Evolutionary conservation across 2,888 invertebrate species (phyloP).

Genomic region (Baccha elongata): DNA sequence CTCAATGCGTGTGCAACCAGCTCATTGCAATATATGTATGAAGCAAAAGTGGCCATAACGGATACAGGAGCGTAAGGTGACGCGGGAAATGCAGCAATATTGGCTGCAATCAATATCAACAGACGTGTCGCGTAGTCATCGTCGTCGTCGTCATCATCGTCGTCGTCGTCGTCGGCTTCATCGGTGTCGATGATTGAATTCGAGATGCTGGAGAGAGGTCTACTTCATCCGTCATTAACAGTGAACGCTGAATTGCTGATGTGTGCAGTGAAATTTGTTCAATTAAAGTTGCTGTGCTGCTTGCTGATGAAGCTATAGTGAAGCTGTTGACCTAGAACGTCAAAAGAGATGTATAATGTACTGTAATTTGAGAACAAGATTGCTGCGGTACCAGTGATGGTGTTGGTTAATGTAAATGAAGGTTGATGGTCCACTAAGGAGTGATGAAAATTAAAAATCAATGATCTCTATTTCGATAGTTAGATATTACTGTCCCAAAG

Average conservation of each 20-base stretch:
- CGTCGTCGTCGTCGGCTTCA: conserved; percentile 36
- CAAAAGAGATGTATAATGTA: conserved; percentile 8
- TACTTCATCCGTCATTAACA: conserved; percentile 58
- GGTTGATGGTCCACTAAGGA: conserved; percentile 24
- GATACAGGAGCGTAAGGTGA: neutral
- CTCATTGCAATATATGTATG: conserved; percentile 9
- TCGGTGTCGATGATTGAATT: conserved; percentile 69
- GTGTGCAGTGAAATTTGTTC: conserved; percentile 29
- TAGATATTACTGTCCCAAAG: neutral
- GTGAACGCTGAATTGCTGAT: conserved; percentile 32
- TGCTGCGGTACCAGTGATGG: neutral
- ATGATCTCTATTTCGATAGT: neutral
- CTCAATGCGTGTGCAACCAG: conserved; percentile 6
- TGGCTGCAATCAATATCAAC: conserved; percentile 65
- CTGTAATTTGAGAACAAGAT: conserved; percentile 48
- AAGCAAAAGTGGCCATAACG: conserved; percentile 1
- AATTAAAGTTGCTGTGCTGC: conserved; percentile 1
- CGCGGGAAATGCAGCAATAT: conserved; percentile 25
- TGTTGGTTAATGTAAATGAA: conserved; percentile 8
- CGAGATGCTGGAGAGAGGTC: conserved; percentile 64
- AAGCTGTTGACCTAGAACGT: conserved; percentile 67
- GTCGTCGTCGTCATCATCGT: conserved; percentile 25
- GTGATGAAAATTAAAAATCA: conserved; percentile 4
- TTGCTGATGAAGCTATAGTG: conserved; percentile 34
- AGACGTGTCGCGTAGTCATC: conserved; percentile 22